Evolutionary conservation across 2,113 vertebrate species (phyloP).

Genomic region (Platanista minor): DNA sequence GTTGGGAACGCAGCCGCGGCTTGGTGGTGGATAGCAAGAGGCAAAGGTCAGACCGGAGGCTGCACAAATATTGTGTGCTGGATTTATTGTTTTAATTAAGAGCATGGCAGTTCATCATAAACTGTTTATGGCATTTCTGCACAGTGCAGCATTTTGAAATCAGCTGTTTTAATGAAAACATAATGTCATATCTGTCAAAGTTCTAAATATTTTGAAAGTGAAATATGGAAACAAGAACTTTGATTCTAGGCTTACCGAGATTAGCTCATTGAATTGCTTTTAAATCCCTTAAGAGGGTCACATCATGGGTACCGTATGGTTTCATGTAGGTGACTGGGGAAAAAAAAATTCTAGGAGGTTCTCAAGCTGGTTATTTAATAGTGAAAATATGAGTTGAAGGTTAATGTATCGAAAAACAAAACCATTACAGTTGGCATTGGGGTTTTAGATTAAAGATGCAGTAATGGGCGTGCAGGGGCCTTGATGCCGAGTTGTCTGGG

Average conservation of each 20-base stretch:
- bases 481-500: not conserved
- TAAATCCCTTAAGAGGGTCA: conserved; percentile 84
- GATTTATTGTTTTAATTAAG: conserved; percentile 98
- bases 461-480: conserved; percentile 39
- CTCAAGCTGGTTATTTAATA: conserved; percentile 76
- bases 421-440: conserved; percentile 60
- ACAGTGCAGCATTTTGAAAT: conserved; percentile 88
- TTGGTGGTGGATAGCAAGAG: conserved; percentile 86
- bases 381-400: conserved; percentile 72
- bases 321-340: conserved; percentile 58
- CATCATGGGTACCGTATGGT: conserved; percentile 72
- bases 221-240: conserved; percentile 88
- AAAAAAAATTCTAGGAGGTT: conserved; percentile 53
- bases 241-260: conserved; percentile 87
- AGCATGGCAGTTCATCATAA: conserved; percentile 92
- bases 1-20: conserved; percentile 81
- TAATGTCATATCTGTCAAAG: conserved; percentile 90
- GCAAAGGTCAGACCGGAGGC: conserved; percentile 90
- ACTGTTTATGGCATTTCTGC: conserved; percentile 92
- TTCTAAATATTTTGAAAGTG: conserved; percentile 92
- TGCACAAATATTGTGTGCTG: conserved; percentile 87
- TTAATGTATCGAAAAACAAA: conserved; percentile 76
- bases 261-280: conserved; percentile 85
- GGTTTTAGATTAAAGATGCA: conserved; percentile 71
- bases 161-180: conserved; percentile 92